Base-by-base conservation (phyloP, 1,140 invertebrate genomes). In the Dinoponera quadriceps region DNA sequence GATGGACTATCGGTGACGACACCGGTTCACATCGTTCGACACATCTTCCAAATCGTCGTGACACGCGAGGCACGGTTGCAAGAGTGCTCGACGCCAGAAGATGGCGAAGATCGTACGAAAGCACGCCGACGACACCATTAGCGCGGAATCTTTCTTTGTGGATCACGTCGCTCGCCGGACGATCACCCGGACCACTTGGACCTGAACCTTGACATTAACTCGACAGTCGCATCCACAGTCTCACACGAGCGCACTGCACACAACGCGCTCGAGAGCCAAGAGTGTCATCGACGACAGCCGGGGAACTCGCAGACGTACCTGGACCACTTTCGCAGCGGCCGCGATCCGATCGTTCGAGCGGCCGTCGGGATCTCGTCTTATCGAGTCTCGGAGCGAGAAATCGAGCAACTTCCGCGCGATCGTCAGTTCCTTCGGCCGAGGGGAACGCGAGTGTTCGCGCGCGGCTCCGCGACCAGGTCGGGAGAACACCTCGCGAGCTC, bases 401-500 rank as follows among this genome's bases (percentile, higher is more conserved):
- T 20, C 14, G n/a, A 73, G 54, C 74, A 25, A 68, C 71, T 48
- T 27, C 13, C 9, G 33, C 14, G 27, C 11, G 55, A 29, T 27
- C 62, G 54, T 38, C 27, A 27, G 25, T 20, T 29, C 27, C 66
- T 25, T 86, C 57, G 73, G 68, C 33, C 13, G 66, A 16, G 51
- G 51, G 38, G 51, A 71, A 80, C 60, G 68, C 60, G 49, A 38
- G 51, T 44, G 51, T 51, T 85, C 85, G 57, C 60, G 69, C 71
- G 57, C 66, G 74, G 60, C 74, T 80, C 59, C 66, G 65, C 80
- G 81, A 80, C 72, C 59, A 71, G 65, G 60, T 72, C 71, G 77
- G 77, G 78, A 78, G 84, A 80, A 84, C 80, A 86, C 82, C 85
- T 69, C 83, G 80, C 84, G 78, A 89, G 89, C 87, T 84, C 73